phyloP scores from a whole-genome alignment of 37 sponge, comb jelly and placozoan species.

The Trichoplax adhaerens region DNA sequence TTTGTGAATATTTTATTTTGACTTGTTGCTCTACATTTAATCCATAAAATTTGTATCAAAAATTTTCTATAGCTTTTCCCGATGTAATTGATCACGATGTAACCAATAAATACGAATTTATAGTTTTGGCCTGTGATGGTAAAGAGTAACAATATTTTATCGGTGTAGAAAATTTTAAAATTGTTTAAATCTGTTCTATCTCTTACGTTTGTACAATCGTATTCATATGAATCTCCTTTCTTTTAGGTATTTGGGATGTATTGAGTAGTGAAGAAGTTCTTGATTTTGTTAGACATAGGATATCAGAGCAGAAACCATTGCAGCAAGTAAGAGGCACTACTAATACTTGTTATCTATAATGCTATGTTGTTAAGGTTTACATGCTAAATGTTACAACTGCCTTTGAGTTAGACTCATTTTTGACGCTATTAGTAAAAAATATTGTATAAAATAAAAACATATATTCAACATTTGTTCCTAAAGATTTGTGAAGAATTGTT shows the following conservation, averaged over 20 bases:
- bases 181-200: neutral
- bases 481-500: constrained; percentile 81
- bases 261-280: constrained; percentile 69
- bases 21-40: too few relatives aligned
- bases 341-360: too few relatives aligned
- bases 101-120: constrained; percentile 58
- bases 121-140: constrained; percentile 90
- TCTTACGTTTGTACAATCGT: neutral
- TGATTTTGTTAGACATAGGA: constrained; percentile 54
- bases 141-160: neutral
- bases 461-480: neutral
- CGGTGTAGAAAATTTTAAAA: neutral
- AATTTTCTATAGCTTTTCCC: constrained; percentile 40
- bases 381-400: too few relatives aligned
- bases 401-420: too few relatives aligned
- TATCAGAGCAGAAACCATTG: constrained; percentile 36
- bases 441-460: too few relatives aligned
- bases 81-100: constrained; percentile 36
- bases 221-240: constrained; percentile 6
- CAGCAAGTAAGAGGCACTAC: constrained; percentile 9
- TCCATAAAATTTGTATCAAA: too few relatives aligned
- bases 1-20: too few relatives aligned
- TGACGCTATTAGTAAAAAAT: too few relatives aligned
- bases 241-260: constrained; percentile 80
- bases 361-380: too few relatives aligned